phyloP scores from a whole-genome alignment of 2,797 vertebrate genomes.

The Podarcis siculus region DNA sequence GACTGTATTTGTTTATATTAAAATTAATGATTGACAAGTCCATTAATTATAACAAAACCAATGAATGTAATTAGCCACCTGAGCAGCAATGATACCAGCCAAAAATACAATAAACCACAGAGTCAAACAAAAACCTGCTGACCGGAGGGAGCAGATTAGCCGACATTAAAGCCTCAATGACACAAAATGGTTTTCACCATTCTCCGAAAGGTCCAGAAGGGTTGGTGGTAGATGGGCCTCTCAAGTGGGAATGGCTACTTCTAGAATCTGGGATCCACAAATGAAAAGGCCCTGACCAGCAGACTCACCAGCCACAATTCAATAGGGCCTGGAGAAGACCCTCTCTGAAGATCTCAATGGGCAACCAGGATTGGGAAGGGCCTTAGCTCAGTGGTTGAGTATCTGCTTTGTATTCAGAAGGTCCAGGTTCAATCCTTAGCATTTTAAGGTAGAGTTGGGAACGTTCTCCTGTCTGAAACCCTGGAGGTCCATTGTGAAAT shows the following conservation, averaged over 20 bases:
- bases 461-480: too few species aligned
- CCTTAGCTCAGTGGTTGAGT: too few species aligned
- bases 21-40: neutral
- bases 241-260: neutral
- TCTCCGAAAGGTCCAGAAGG: neutral
- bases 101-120: neutral
- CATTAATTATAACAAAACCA: neutral
- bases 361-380: neutral
- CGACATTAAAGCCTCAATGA: neutral
- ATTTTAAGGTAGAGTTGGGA: too few species aligned
- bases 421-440: too few species aligned
- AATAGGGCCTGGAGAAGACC: neutral
- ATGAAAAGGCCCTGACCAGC: neutral
- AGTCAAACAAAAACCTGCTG: neutral
- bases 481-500: too few species aligned
- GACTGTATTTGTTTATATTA: neutral
- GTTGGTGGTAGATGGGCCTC: neutral
- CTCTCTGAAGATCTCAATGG: neutral
- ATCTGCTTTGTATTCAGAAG: too few species aligned
- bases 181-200: neutral
- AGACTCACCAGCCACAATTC: neutral
- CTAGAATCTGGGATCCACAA: neutral
- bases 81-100: neutral
- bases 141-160: neutral
- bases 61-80: neutral